These are phyloP conservation scores for Molanna angustata DNA, from an alignment of 2,888 invertebrate genomes.

Conservation along the genomic window DNA sequence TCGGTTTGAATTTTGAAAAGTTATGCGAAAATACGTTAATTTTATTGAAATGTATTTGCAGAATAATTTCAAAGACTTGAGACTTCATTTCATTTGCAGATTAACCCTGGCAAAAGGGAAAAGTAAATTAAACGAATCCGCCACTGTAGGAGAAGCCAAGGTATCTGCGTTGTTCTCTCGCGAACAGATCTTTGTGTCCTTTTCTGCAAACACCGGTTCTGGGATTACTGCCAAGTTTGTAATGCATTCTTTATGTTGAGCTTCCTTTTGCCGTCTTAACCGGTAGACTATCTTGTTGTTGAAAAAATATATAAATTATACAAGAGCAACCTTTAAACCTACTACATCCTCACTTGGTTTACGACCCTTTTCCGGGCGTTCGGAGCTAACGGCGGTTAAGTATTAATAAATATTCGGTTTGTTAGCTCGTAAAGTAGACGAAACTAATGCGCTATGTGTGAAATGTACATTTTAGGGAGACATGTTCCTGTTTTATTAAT, in stretches of 20 bases:
- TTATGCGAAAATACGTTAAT: no score
- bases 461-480: not conserved
- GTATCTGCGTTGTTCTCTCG: no score
- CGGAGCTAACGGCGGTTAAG: not conserved
- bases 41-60: no score
- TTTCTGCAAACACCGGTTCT: not conserved
- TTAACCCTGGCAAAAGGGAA: no score
- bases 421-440: slow-evolving; percentile 2
- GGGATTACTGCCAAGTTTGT: slow-evolving; percentile 26
- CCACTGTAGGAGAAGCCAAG: no score
- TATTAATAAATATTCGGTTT: slow-evolving; percentile 5
- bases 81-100: no score
- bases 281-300: slow-evolving; percentile 3
- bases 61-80: no score
- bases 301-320: slow-evolving; percentile 15
- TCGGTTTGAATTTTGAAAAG: no score
- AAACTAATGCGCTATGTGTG: not conserved
- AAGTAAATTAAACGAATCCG: no score
- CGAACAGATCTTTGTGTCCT: no score
- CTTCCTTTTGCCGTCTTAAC: slow-evolving; percentile 12
- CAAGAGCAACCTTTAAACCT: not conserved
- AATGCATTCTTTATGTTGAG: slow-evolving; percentile 28
- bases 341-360: not conserved
- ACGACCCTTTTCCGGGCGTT: not conserved
- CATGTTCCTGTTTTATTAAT: not conserved